These are phyloP conservation scores for Mesoclemmys tuberculata DNA, from an alignment of 2,113 vertebrate genomes.

Conservation along the genomic window DNA sequence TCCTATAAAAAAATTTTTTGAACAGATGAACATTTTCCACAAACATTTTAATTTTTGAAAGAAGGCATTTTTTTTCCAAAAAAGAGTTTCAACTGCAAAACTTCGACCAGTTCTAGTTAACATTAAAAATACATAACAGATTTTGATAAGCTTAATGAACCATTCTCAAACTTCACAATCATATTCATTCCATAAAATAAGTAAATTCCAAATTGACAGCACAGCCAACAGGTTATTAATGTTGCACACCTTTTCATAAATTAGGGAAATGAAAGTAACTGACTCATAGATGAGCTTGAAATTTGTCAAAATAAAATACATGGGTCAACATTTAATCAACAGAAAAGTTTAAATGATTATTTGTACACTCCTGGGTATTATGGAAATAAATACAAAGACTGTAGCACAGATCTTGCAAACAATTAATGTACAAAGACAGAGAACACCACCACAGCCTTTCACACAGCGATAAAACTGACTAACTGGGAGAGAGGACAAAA, in stretches of 20 bases:
- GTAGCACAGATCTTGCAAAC: background rate
- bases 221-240: constrained; percentile 40
- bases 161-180: background rate
- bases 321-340: constrained; percentile 31
- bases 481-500: background rate
- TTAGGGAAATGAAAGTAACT: constrained; percentile 15
- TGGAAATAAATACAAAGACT: background rate
- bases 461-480: background rate
- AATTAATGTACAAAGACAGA: background rate
- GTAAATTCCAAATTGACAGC: constrained; percentile 5
- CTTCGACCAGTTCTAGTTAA: constrained; percentile 4
- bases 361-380: background rate
- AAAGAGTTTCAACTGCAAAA: background rate
- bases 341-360: background rate
- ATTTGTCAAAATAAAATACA: constrained; percentile 6
- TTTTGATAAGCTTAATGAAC: constrained; percentile 54
- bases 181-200: constrained; percentile 2
- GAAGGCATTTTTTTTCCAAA: background rate
- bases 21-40: too few relatives aligned
- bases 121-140: constrained; percentile 40
- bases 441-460: background rate
- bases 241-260: background rate
- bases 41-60: too few relatives aligned
- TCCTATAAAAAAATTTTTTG: too few relatives aligned
- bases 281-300: background rate